Percentiles rank a stretch among this genome's conserved stretches.
phyloP scores from a whole-genome alignment of 2,888 invertebrate genomes.

The Auanema freiburgensis region DNA sequence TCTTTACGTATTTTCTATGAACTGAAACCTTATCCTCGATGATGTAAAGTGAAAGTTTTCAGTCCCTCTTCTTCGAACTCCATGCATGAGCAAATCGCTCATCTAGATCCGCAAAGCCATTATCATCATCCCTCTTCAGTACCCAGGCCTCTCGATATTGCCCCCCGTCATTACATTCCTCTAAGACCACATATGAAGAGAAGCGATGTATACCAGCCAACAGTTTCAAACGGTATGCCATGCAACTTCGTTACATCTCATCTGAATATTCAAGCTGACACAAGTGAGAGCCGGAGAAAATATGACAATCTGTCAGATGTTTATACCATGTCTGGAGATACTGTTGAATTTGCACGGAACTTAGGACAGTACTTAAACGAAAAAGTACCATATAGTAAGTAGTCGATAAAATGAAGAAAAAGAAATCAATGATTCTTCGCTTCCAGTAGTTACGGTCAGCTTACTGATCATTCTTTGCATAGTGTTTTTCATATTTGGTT shows the following conservation, averaged over 20 bases:
- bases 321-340: constrained; percentile 53
- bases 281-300: constrained; percentile 30
- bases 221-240: background rate
- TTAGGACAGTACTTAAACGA: constrained; percentile 52
- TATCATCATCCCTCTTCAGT: constrained; percentile 13
- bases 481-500: constrained; percentile 33
- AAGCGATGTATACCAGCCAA: constrained; percentile 1
- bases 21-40: no score
- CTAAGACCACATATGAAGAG: background rate
- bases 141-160: constrained; percentile 5
- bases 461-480: constrained; percentile 18
- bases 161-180: background rate
- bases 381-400: constrained; percentile 45
- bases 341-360: constrained; percentile 57
- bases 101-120: background rate
- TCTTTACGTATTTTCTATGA: no score
- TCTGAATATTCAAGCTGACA: constrained; percentile 23
- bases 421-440: background rate
- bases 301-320: constrained; percentile 45
- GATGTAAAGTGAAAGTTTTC: no score
- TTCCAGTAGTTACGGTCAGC: constrained; percentile 15
- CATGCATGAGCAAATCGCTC: background rate
- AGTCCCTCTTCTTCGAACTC: background rate
- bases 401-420: background rate
- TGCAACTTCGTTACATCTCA: background rate